phyloP scores from a whole-genome alignment of 2,113 vertebrate species.

The Orientallactaga bullata region DNA sequence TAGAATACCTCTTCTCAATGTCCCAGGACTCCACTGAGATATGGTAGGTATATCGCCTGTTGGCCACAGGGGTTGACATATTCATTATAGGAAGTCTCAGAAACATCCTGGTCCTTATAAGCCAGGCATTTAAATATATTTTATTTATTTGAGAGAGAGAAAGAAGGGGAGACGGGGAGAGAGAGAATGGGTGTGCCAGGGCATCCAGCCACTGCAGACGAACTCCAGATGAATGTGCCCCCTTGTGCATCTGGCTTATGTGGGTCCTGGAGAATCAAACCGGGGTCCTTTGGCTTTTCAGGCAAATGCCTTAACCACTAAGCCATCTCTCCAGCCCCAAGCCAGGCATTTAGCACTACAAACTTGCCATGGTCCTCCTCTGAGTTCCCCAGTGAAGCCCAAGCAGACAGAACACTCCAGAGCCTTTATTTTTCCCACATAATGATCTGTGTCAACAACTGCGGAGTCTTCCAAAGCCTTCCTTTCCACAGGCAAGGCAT shows the following conservation, averaged over 20 bases:
- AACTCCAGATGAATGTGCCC: too few species aligned
- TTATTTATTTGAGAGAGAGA: too few species aligned
- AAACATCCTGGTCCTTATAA: not conserved
- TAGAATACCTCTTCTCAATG: not conserved
- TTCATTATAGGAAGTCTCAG: not conserved
- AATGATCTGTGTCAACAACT: not conserved
- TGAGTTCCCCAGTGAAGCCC: not conserved
- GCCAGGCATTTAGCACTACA: constrained; percentile 1
- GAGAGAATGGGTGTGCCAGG: too few species aligned
- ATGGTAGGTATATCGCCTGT: not conserved
- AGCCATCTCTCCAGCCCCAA: too few species aligned
- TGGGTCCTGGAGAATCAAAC: too few species aligned
- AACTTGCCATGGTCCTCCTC: not conserved
- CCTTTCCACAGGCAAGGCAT: not conserved
- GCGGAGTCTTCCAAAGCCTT: not conserved
- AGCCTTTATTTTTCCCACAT: not conserved
- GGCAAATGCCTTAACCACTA: too few species aligned
- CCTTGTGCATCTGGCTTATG: too few species aligned
- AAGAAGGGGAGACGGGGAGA: too few species aligned
- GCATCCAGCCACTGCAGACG: too few species aligned
- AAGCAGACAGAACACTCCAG: not conserved
- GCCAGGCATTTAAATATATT: constrained; percentile 44
- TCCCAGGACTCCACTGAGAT: not conserved
- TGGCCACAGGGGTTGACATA: not conserved
- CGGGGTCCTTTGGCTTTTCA: too few species aligned